Conservation (phyloP, 2,113 vertebrate species). For the Astatotilapia flaviijosephi region DNA sequence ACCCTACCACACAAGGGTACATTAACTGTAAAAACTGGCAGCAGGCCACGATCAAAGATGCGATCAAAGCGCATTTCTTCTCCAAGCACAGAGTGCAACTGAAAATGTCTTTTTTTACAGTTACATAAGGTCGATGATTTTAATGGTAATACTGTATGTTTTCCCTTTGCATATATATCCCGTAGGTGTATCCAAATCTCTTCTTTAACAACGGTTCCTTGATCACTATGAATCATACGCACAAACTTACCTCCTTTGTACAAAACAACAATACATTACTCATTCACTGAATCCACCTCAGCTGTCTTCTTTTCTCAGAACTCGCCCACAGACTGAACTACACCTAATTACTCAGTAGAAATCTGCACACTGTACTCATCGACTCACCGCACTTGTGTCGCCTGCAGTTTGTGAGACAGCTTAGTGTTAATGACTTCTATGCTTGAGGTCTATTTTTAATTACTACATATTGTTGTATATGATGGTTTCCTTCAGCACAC, state of each 20-base stretch:
- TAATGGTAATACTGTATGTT: not conserved
- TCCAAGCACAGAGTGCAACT: not conserved
- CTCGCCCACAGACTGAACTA: not conserved
- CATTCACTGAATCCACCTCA: not conserved
- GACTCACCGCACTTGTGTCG: not conserved
- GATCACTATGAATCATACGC: not conserved
- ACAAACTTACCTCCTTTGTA: not conserved
- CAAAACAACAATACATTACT: not conserved
- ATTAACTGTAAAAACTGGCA: not conserved
- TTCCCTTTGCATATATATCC: not conserved
- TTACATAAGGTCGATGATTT: not conserved
- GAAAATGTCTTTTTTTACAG: not conserved
- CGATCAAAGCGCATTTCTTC: not conserved
- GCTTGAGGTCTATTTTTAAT: not conserved
- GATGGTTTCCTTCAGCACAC: not conserved
- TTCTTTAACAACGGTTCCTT: not conserved
- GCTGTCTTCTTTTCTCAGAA: not conserved
- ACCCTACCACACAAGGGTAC: not conserved
- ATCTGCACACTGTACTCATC: not conserved
- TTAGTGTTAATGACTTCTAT: not conserved
- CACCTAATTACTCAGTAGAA: not conserved
- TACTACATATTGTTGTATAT: not conserved
- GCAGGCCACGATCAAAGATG: not conserved
- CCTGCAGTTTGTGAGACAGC: not conserved
- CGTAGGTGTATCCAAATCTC: not conserved